Base-by-base conservation (phyloP, 2,888 invertebrate species). In the Atethmia centrago region DNA sequence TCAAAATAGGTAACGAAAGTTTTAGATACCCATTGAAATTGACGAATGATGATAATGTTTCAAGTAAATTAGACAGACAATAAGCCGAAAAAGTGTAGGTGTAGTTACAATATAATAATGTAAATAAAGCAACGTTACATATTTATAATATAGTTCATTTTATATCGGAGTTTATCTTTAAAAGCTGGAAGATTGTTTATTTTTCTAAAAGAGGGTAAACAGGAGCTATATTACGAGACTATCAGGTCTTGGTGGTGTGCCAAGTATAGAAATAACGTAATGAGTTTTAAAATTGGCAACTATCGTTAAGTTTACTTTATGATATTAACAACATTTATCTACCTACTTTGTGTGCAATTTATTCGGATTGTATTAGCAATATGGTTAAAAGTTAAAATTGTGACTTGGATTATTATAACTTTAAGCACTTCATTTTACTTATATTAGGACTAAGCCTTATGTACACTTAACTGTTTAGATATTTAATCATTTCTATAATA, bases 261-360 rank as follows among this genome's bases (percentile, higher is more conserved):
- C 85, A 85, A 85, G 70, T 64, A 63, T 71, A 78, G 71, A 68
- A 77, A 84, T 76, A 79, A 64, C 77, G 75, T 78, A 86, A 84
- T 84, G 82, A 81, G 75, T 86, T 84, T 83, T 76, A 72, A 86
- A 85, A 86, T 86, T 84, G 84, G 84, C 86, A 74, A 85, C 71
- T 80, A 74, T 71, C 71, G 84, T 83, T 80, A 74, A 78, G 14
- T 81, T 62, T 65, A 65, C 55, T 83, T 74, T 80, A 76, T 69
- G 75, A 69, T 79, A 78, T 79, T 69, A 77, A 63, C 55, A 63
- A 62, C 51, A 47, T 69, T 0, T 36, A 77, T 66, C 10, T 42
- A 42, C 42, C 42, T 14, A 42, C 14, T 72, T 76, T 80, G 55
- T 40, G 45, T 25, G 28, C 47, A 53, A 61, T 75, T 75, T 71